Conservation (phyloP, 2,888 invertebrate species). For the Sinhomidia bicolor region DNA sequence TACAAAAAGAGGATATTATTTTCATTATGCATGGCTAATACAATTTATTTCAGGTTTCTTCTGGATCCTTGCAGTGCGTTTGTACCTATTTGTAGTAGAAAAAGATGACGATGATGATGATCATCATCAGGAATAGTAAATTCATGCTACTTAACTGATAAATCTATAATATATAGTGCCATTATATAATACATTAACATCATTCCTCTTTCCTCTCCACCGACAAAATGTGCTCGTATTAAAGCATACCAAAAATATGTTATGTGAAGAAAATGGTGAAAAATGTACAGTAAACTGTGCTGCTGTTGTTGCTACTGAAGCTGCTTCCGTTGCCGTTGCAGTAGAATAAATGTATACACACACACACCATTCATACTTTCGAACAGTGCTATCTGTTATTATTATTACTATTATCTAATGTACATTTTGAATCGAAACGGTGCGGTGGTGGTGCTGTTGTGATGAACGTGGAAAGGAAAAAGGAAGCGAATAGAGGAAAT, state of each 20-base stretch:
- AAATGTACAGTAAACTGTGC: neutral
- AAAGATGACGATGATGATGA: neutral
- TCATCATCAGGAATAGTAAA: conserved; percentile 20
- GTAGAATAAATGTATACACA: too few species aligned
- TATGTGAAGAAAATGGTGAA: neutral
- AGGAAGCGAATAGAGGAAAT: conserved; percentile 23
- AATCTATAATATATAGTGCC: conserved; percentile 9
- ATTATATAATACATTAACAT: conserved; percentile 2
- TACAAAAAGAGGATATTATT: neutral
- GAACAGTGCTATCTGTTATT: neutral
- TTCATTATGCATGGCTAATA: conserved; percentile 31
- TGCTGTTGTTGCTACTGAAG: neutral
- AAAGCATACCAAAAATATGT: neutral
- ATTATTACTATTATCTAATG: neutral
- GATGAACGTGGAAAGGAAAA: neutral
- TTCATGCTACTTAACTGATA: conserved; percentile 13
- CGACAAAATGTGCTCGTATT: too few species aligned
- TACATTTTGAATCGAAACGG: neutral
- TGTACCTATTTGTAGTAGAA: conserved; percentile 18
- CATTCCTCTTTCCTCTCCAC: neutral
- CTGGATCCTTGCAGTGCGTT: conserved; percentile 1
- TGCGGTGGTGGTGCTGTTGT: too few species aligned
- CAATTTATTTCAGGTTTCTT: conserved; percentile 35
- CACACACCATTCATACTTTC: neutral
- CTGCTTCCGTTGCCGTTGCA: too few species aligned